Base-by-base conservation (phyloP, 2,888 invertebrate genomes). In the Adelphocoris suturalis region DNA sequence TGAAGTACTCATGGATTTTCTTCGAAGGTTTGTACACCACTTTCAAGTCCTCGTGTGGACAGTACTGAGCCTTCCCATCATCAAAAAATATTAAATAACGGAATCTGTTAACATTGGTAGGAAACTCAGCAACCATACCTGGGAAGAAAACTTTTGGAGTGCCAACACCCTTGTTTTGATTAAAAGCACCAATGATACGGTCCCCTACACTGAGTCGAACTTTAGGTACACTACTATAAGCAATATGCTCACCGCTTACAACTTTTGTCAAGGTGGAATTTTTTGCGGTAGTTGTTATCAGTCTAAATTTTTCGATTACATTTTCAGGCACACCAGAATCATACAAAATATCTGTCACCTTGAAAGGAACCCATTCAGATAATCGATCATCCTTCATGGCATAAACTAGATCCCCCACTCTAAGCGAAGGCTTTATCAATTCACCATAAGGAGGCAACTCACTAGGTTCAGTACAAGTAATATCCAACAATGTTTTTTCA, bases 51-150 rank as follows among this genome's bases (percentile, higher is more conserved):
- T 95, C 94, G 92, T 96, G 96, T 0, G 93, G 93, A 0, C 97
- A 97, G 93, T 98, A 98, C 92, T 98, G 97, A 0, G 97, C 97
- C 93, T 97, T 98, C 0, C 98, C 98, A 93, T 98, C 97, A 93
- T 98, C 98, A 93, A 98, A 98, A 93, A 99, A 98, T 52, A 98
- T 95, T 91, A 98, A 94, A 93, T 98, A 98, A 91, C 97, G 96
- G 92, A 95, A 96, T 87, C 94, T 95, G 93, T 98, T 98, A 47
- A 96, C 95, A 0, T 95, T 94, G 92, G 96, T 96, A 0, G 97
- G 97, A 86, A 96, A 95, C 92, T 98, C 98, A 0, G 97, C 97
- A 0, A 97, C 95, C 0, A 97, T 95, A 0, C 98, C 98, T 0
- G 97, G 96, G 93, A 96, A 97, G 93, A 94, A 96, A 14, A 92